Evolutionary conservation across 2,888 invertebrate species (phyloP), one percentile per base, ranked within the genome.

Genomic region (Acanthopleura granulata): DNA sequence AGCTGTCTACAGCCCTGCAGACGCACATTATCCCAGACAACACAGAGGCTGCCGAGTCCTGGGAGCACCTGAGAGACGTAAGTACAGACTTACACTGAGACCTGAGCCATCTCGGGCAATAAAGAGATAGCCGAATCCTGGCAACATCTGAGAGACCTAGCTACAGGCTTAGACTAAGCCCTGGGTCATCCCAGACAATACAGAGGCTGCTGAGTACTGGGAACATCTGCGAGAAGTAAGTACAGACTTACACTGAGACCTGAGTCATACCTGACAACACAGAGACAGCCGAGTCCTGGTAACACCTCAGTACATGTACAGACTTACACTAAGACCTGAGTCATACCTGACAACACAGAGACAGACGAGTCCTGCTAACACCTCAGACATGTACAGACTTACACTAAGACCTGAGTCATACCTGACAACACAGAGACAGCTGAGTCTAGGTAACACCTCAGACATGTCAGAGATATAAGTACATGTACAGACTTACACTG

Each of bases 291-390:
- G 83, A 84, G 72, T 87, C 87, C 22, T 86, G 85, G 86, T 85
- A 87, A 62, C 79, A 83, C 72, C 73, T 87, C 29, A 85, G 85
- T n/a, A n/a, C n/a, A n/a, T n/a, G n/a, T n/a, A n/a, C n/a, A 40
- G 40, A 40, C 4, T 3, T 40, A 40, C 3, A 9, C 78, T 51
- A 80, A 78, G 57, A 25, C 81, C 14, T 73, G 82, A 72, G 79
- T 82, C 0, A 77, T 80, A 6, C 85, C 85, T n/a, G 79, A 85
- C 25, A 81, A 85, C 69, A 78, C 84, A 18, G 81, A 83, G 29
- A 85, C 85, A 16, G 80, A 81, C n/a, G 83, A 84, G 72, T 87
- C 87, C 22, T 86, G 85, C 85, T 85, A 87, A 57, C 79, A 83
- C 72, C 73, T 87, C 29, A 85, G 85, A 40, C 4, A 40, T 3